phyloP scores from a whole-genome alignment of 2,888 invertebrate species.

The Pedicia rivosa region DNA sequence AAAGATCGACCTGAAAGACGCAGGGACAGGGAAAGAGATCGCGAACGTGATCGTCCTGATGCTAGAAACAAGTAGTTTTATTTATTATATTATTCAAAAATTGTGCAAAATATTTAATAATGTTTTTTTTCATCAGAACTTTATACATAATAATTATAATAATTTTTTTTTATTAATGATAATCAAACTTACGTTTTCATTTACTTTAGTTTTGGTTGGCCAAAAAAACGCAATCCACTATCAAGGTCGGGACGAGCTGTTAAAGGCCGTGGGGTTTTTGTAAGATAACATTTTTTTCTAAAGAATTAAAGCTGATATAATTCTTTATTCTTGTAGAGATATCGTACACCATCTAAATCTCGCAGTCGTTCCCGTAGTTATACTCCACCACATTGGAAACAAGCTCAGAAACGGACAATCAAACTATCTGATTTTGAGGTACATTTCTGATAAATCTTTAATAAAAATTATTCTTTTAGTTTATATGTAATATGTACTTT shows the following conservation, averaged over 20 bases:
- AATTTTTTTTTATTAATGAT: neutral
- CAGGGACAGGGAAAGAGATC: conserved; percentile 11
- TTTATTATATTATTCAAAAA: too few relatives aligned
- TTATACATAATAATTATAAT: neutral
- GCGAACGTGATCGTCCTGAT: conserved; percentile 2
- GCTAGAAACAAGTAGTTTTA: neutral
- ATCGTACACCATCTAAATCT: conserved; percentile 60
- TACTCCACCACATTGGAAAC: conserved; percentile 90
- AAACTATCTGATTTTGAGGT: conserved; percentile 68
- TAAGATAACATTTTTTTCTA: conserved; percentile 37
- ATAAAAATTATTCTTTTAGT: conserved; percentile 1
- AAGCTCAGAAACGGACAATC: conserved; percentile 71
- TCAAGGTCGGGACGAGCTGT: conserved; percentile 66
- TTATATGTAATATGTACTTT: conserved; percentile 4
- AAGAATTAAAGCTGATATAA: neutral
- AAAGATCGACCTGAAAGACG: conserved; percentile 22
- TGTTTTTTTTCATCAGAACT: neutral
- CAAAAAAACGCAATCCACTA: conserved; percentile 25
- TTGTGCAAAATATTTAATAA: too few relatives aligned
- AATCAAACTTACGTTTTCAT: neutral
- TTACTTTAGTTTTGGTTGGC: conserved; percentile 25
- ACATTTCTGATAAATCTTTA: conserved; percentile 8
- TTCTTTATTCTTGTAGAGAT: conserved; percentile 41
- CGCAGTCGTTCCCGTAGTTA: conserved; percentile 72
- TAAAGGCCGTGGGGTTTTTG: conserved; percentile 83